A percentile compares a stretch with the other conserved stretches of the same genome.
Conservation (phyloP, 2,113 vertebrate species). For the Ageneiosus marmoratus region DNA sequence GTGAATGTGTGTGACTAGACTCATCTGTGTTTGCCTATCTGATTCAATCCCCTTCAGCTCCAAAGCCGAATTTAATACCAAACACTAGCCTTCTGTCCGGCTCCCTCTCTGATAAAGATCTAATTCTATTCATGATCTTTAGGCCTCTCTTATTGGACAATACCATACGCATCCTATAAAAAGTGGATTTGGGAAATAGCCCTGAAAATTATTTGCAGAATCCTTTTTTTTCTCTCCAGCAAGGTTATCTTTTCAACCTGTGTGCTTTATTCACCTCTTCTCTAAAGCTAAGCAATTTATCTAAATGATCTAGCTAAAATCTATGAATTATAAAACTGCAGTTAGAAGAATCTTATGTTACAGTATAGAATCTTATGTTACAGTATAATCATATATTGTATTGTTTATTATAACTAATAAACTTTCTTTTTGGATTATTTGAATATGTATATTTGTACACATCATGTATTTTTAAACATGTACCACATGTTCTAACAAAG, state of each 20-base stretch:
- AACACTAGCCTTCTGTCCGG: conserved; percentile 35
- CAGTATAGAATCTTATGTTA: conserved; percentile 51
- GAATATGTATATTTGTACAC: background rate
- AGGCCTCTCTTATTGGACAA: conserved; percentile 13
- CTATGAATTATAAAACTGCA: conserved; percentile 62
- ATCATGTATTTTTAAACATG: background rate
- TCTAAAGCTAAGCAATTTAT: conserved; percentile 63
- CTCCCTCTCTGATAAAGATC: conserved; percentile 34
- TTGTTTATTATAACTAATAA: conserved; percentile 9
- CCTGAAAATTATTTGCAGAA: conserved; percentile 2
- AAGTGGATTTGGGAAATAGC: conserved; percentile 17
- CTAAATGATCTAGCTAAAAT: conserved; percentile 65
- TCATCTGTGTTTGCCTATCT: conserved; percentile 51
- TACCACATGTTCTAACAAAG: background rate
- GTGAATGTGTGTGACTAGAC: conserved; percentile 32
- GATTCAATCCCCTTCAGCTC: conserved; percentile 40
- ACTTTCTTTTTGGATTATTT: background rate
- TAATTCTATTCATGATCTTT: conserved; percentile 31
- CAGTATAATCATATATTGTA: background rate
- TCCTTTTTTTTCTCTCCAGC: background rate
- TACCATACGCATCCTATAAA: conserved; percentile 3
- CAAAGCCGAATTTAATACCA: conserved; percentile 46
- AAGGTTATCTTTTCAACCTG: conserved; percentile 35
- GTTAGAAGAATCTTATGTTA: too few species aligned
- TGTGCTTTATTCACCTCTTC: conserved; percentile 68